Percentiles rank a stretch among this genome's conserved stretches.
phyloP scores from a whole-genome alignment of 2,888 invertebrate species.

The Embidobia sp. region DNA sequence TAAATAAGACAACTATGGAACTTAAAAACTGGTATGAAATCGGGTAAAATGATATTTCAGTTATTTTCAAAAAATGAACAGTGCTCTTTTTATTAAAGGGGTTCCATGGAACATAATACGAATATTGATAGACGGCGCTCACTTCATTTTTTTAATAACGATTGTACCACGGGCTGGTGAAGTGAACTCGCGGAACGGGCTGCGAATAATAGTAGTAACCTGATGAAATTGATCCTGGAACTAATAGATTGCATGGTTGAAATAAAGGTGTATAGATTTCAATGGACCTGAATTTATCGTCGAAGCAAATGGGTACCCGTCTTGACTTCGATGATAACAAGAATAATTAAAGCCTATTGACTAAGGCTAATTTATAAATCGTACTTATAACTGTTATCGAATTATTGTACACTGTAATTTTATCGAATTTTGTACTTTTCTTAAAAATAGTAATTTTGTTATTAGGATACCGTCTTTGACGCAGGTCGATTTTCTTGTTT shows the following conservation, averaged over 20 bases:
- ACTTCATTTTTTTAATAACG: conserved; percentile 77
- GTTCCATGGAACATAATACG: conserved; percentile 61
- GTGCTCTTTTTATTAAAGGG: conserved; percentile 60
- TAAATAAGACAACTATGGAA: conserved; percentile 7
- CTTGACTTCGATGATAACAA: too few species aligned
- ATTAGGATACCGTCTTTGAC: too few species aligned
- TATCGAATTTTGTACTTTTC: too few species aligned
- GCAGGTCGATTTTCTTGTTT: too few species aligned
- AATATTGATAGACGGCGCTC: conserved; percentile 72
- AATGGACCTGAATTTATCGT: too few species aligned
- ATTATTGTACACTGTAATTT: too few species aligned
- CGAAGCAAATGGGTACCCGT: too few species aligned
- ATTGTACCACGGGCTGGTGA: conserved; percentile 81
- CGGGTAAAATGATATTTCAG: conserved; percentile 45
- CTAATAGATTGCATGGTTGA: conserved; percentile 45
- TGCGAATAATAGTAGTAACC: conserved; percentile 80
- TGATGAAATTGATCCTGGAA: conserved; percentile 76
- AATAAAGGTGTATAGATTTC: too few species aligned
- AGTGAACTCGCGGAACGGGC: conserved; percentile 80
- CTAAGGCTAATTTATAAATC: too few species aligned
- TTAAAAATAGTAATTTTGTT: too few species aligned
- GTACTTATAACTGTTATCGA: too few species aligned
- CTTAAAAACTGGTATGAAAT: conserved; percentile 9
- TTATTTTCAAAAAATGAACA: conserved; percentile 53
- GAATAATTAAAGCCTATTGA: too few species aligned